Base-by-base conservation (phyloP, 1,140 invertebrate species). In the Saxidomus purpurata region DNA sequence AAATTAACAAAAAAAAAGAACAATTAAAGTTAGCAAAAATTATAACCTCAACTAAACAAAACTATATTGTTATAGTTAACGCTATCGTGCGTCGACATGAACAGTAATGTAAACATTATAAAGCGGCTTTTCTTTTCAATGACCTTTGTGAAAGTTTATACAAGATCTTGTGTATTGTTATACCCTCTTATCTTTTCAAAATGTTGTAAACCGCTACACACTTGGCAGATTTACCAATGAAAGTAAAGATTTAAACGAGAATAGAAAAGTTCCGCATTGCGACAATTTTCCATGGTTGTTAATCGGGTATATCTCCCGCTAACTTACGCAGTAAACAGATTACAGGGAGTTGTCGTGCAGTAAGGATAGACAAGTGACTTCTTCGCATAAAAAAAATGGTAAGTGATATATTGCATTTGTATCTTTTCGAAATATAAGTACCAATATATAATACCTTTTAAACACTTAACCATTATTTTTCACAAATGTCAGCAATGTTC, bases 191-290 rank as follows among this genome's bases (percentile, higher is more conserved):
- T 63, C 59, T 63, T 63, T 63, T 25, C 0, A 25, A 63, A 28
- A 4, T 63, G 9, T 11, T n/a, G 59, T 63, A 28, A 63, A 63
- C n/a, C 59, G 59, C 25, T 63, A 63, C 28, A 63, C 59, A 63
- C 59, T 28, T 63, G 59, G 59, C 59, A n/a, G 43, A 43, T 43
- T 31, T 25, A 31, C 17, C 63, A 67, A 67, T 67, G 71, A 76
- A 76, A 76, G 71, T 76, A 31, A 25, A 47, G 49, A 43, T 76
- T 43, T 40, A 71, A 76, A 76, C 49, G 22, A 47, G 38, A 76
- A 43, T 76, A 76, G 71, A 9, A 76, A 71, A 38, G 19, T 76
- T 76, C 71, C 71, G 71, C 71, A 76, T 47, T 76, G 71, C 71
- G 71, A 76, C 71, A 76, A 3, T 76, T 76, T 49, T 22, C 71